Percentiles rank a stretch among this genome's conserved stretches.
These are phyloP conservation scores for Tragulus kanchil DNA, from an alignment of 2,113 vertebrate genomes.

Conservation along the genomic window DNA sequence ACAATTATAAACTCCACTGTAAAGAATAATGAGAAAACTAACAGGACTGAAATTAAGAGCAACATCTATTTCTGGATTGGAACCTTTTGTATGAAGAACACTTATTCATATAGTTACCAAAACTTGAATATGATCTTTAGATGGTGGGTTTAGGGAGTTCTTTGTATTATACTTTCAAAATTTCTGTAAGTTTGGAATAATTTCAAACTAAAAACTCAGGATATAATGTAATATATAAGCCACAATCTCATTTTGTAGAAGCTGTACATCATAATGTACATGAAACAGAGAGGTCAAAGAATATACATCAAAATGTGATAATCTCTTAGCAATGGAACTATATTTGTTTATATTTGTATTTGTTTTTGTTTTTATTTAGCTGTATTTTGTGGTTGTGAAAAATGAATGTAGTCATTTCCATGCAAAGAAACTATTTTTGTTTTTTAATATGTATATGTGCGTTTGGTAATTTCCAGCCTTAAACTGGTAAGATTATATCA, in stretches of 20 bases:
- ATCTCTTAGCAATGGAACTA: background rate
- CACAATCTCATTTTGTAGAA: background rate
- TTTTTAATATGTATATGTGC: constrained; percentile 19
- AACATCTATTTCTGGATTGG: background rate
- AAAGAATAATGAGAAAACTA: constrained; percentile 12
- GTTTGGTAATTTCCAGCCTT: constrained; percentile 33
- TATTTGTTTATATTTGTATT: background rate
- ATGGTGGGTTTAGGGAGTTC: background rate
- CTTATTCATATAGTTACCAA: constrained; percentile 11
- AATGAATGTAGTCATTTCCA: background rate
- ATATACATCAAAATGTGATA: background rate
- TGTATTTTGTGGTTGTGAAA: constrained; percentile 32
- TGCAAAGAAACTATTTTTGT: constrained; percentile 14
- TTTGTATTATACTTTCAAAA: background rate
- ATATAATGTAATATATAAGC: background rate
- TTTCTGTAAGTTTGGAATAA: background rate
- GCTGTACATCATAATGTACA: background rate
- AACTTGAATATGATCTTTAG: background rate
- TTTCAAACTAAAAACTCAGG: background rate
- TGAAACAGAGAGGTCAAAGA: background rate
- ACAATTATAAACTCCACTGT: constrained; percentile 31
- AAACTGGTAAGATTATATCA: constrained; percentile 38
- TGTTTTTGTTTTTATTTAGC: background rate
- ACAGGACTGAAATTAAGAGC: background rate
- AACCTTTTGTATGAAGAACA: background rate